phyloP scores from a whole-genome alignment of 2,888 invertebrate genomes.

The Opisthograptis luteolata region DNA sequence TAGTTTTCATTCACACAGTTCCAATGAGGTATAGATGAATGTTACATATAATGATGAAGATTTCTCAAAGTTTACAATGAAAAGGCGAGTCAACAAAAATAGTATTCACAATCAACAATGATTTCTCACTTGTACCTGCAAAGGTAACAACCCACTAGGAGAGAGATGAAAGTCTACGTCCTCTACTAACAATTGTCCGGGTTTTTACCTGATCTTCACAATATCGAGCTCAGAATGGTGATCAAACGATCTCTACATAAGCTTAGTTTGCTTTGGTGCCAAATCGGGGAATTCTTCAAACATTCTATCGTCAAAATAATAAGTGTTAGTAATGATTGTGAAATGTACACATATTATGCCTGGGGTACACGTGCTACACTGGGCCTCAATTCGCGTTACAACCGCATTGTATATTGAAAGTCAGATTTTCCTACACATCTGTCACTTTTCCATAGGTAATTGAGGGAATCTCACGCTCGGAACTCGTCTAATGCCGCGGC shows the following conservation, averaged over 20 bases:
- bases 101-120: conserved; percentile 22
- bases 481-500: no score
- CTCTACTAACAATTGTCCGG: conserved; percentile 56
- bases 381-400: no score
- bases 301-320: conserved; percentile 79
- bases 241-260: conserved; percentile 59
- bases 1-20: conserved; percentile 6
- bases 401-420: no score
- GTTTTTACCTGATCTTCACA: conserved; percentile 66
- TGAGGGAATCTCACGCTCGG: no score
- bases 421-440: no score
- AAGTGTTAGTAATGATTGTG: conserved; percentile 65
- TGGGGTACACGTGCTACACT: background rate
- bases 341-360: conserved; percentile 4
- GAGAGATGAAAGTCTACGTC: conserved; percentile 30
- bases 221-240: conserved; percentile 54
- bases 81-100: conserved; percentile 18
- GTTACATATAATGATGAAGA: conserved; percentile 18
- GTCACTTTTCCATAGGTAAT: no score
- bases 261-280: conserved; percentile 75
- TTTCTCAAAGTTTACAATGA: conserved; percentile 17
- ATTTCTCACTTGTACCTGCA: conserved; percentile 23
- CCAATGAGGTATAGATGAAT: conserved; percentile 2
- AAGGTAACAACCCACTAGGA: conserved; percentile 28
- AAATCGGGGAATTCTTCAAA: conserved; percentile 82